These are phyloP conservation scores for Arizona elegans DNA, from an alignment of 2,113 vertebrate species.

Conservation along the genomic window DNA sequence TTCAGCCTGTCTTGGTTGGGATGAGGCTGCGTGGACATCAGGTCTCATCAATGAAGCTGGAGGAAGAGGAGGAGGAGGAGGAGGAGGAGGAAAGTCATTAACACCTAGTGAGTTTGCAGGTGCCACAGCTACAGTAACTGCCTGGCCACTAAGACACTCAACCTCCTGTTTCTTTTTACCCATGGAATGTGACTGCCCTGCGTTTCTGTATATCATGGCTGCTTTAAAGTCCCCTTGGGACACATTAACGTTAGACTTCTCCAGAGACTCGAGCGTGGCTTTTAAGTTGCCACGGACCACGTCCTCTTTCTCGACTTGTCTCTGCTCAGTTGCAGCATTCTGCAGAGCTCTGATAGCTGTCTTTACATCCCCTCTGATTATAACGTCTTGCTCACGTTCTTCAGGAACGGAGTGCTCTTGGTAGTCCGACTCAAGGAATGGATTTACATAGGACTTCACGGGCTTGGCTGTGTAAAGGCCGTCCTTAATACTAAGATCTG, in stretches of 20 bases:
- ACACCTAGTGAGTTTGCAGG: slow-evolving; percentile 58
- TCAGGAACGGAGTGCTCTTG: slow-evolving; percentile 73
- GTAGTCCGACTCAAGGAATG: slow-evolving; percentile 70
- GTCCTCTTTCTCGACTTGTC: slow-evolving; percentile 79
- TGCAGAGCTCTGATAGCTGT: slow-evolving; percentile 69
- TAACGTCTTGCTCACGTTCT: slow-evolving; percentile 71
- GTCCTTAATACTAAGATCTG: slow-evolving; percentile 72
- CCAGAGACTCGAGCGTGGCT: slow-evolving; percentile 81
- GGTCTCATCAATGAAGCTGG: slow-evolving; percentile 71
- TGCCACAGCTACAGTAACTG: slow-evolving; percentile 48
- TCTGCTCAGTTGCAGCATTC: slow-evolving; percentile 63
- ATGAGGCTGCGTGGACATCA: slow-evolving; percentile 50
- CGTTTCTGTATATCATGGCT: slow-evolving; percentile 83
- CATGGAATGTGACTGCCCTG: slow-evolving; percentile 67
- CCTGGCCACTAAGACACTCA: slow-evolving; percentile 44
- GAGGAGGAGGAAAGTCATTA: slow-evolving; percentile 65
- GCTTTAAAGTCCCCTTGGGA: slow-evolving; percentile 80
- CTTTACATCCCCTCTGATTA: slow-evolving; percentile 75
- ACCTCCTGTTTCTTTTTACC: slow-evolving; percentile 60
- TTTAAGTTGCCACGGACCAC: slow-evolving; percentile 83
- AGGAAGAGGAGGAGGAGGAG: slow-evolving; percentile 68
- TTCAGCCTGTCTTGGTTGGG: slow-evolving; percentile 59
- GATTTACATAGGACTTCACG: slow-evolving; percentile 64
- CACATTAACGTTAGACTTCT: slow-evolving; percentile 85
- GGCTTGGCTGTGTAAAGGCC: slow-evolving; percentile 68